Percentiles rank a stretch among this genome's conserved stretches.
Evolutionary conservation across 2,797 vertebrate species (phyloP).

Genomic region (Strix occidentalis): DNA sequence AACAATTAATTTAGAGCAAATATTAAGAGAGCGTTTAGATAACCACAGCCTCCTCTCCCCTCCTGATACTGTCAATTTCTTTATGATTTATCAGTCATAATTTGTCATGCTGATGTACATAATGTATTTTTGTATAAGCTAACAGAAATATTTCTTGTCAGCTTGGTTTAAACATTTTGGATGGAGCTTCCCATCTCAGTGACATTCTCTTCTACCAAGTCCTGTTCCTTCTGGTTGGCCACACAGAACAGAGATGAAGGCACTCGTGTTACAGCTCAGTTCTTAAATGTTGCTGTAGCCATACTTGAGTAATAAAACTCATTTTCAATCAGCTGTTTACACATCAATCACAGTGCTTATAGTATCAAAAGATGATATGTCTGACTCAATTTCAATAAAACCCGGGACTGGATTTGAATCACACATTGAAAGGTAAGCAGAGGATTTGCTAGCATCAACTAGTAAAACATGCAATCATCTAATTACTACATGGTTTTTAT

Average conservation of each 20-base stretch:
- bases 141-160: background rate
- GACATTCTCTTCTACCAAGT: background rate
- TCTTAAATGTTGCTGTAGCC: background rate
- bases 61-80: background rate
- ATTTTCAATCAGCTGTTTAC: background rate
- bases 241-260: background rate
- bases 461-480: background rate
- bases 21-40: background rate
- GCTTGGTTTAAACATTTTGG: background rate
- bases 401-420: background rate
- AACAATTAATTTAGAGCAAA: background rate
- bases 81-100: background rate
- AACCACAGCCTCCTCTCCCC: background rate
- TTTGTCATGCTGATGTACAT: background rate
- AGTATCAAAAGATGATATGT: background rate
- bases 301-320: background rate
- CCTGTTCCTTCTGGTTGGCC: background rate
- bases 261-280: background rate
- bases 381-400: background rate
- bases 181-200: background rate
- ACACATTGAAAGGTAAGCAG: background rate
- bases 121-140: background rate
- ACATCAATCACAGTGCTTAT: background rate
- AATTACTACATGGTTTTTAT: background rate
- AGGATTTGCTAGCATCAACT: background rate